A percentile compares a stretch with the other conserved stretches of the same genome.
phyloP scores from a whole-genome alignment of 2,888 invertebrate genomes.

The Tachystola acroxantha region DNA sequence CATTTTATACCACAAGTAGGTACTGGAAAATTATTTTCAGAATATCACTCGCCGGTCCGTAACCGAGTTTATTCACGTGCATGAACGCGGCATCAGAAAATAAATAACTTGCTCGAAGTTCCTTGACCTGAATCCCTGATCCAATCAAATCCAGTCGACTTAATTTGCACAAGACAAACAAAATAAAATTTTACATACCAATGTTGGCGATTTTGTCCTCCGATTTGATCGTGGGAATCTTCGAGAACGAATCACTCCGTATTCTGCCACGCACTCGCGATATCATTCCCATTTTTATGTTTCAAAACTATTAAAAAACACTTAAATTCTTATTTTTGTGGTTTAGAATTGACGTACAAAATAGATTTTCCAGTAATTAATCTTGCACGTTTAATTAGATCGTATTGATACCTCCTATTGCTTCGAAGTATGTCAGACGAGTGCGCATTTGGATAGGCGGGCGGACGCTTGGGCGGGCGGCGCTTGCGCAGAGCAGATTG shows the following conservation, averaged over 20 bases:
- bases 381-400: conserved; percentile 6
- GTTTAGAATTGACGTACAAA: neutral
- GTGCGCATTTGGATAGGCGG: conserved; percentile 57
- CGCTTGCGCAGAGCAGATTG: conserved; percentile 35
- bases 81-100: too few relatives aligned
- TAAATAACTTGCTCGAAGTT: too few relatives aligned
- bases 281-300: conserved; percentile 82
- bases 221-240: conserved; percentile 78
- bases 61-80: too few relatives aligned
- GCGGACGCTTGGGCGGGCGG: conserved; percentile 45
- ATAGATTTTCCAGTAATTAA: neutral
- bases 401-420: conserved; percentile 30
- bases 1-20: too few relatives aligned
- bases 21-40: too few relatives aligned
- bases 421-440: conserved; percentile 48
- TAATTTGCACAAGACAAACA: neutral
- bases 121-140: too few relatives aligned
- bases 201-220: conserved; percentile 85
- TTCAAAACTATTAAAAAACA: conserved; percentile 9
- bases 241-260: conserved; percentile 80
- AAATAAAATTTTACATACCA: conserved; percentile 53
- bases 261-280: conserved; percentile 83
- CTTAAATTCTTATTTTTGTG: neutral
- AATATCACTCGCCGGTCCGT: too few relatives aligned
- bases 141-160: too few relatives aligned